Base-by-base conservation (phyloP, 2,113 vertebrate genomes). In the Odontophorus gujanensis region DNA sequence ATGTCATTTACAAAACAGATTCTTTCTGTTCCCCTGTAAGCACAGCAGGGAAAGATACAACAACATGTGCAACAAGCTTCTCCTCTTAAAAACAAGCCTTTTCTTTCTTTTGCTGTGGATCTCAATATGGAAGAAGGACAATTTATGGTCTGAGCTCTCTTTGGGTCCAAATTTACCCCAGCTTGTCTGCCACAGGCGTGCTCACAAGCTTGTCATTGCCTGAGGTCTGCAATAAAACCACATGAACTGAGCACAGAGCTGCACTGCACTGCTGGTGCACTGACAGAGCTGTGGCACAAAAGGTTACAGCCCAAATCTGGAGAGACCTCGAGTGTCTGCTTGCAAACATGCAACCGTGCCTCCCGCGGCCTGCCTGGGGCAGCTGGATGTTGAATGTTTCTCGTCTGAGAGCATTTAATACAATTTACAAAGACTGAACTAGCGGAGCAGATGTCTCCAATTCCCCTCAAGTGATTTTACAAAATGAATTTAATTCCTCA, bases 401-500 rank as follows among this genome's bases (percentile, higher is more conserved):
- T 65, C 13, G 28, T 65, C 71, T 24, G 42, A 75, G 30, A 69
- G 34, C 7, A 0, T 45, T 83, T 83, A 80, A 80, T 50, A 13
- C 20, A 24, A 72, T 78, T 81, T 75, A 57, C 38, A 57, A 66
- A 75, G 61, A 40, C 73, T 59, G 51, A 86, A 86, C 51, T 59
- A 59, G 42, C n/a, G 11, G 26, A 74, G 82, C 93, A 95, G 83
- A 94, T 86, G 93, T 75, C 89, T 36, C 77, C 19, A 84, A 94
- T 87, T 90, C 77, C 77, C 58, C 66, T 20, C 43, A 13, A 92
- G 73, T 57, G 65, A 90, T 51, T 88, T 59, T 19, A 86, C 20
- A 67, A 81, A 92, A 94, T 51, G 51, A 40, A 82, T 43, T 87
- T 65, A 79, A 79, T 90, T 83, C 69, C 76, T 88, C 3, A 4